These are phyloP conservation scores for Dermochelys coriacea DNA, from an alignment of 2,797 vertebrate species.

Conservation along the genomic window DNA sequence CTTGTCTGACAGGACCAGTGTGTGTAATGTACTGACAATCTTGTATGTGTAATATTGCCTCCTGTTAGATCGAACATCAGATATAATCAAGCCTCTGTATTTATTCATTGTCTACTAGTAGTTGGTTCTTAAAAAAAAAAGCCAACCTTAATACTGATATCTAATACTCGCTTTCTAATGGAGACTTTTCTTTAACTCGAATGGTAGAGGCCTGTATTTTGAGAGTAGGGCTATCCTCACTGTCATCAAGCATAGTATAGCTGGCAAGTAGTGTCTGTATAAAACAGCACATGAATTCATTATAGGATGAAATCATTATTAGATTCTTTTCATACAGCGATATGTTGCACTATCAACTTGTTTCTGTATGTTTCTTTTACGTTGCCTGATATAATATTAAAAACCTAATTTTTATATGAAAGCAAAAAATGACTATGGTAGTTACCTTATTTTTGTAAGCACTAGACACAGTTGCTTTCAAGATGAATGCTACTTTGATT, in stretches of 20 bases:
- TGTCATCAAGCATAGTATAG: neutral
- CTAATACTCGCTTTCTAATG: neutral
- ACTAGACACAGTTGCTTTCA: neutral
- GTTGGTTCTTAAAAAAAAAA: neutral
- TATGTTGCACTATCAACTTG: neutral
- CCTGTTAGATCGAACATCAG: neutral
- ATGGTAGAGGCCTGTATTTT: neutral
- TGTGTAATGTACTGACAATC: neutral
- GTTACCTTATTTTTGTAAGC: neutral
- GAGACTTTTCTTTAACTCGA: neutral
- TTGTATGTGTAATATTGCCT: neutral
- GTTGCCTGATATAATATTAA: neutral
- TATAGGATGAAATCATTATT: neutral
- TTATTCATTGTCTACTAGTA: neutral
- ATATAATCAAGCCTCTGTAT: neutral
- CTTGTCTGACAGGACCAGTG: neutral
- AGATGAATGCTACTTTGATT: neutral
- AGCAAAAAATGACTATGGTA: neutral
- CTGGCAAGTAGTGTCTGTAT: neutral
- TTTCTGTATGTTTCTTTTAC: neutral
- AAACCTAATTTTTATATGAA: neutral
- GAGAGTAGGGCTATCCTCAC: neutral
- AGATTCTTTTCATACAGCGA: neutral
- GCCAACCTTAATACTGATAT: neutral
- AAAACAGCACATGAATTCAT: neutral